Conservation (phyloP, 2,797 vertebrate genomes). For the Rhodeus uyekii region DNA sequence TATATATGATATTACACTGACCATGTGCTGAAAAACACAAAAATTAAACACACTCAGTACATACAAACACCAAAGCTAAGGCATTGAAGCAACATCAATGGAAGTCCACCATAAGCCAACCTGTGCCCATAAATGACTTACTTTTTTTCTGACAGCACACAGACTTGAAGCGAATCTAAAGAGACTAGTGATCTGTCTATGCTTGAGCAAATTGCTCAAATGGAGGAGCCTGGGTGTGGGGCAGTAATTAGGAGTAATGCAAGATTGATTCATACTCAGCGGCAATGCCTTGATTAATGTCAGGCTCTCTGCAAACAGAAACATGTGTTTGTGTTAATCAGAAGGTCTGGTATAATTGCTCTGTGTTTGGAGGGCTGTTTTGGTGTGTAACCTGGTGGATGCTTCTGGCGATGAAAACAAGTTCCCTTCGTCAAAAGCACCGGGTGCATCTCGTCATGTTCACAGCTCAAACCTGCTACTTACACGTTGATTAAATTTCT, state of each 20-base stretch:
- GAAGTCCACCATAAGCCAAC: not conserved
- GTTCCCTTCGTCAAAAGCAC: conserved; percentile 67
- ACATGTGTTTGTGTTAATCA: conserved; percentile 66
- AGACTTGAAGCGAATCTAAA: conserved; percentile 24
- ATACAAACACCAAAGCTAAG: not conserved
- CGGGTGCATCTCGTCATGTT: conserved; percentile 60
- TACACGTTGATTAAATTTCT: conserved; percentile 67
- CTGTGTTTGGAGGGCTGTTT: conserved; percentile 57
- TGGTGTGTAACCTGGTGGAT: conserved; percentile 65
- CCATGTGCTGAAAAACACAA: not conserved
- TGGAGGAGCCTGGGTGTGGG: conserved; percentile 62
- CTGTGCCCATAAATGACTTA: not conserved
- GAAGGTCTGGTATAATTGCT: conserved; percentile 63
- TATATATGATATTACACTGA: not conserved
- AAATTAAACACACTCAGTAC: not conserved
- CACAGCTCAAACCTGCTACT: conserved; percentile 51
- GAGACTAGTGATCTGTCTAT: conserved; percentile 36
- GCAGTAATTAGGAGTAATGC: conserved; percentile 74
- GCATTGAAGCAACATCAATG: not conserved
- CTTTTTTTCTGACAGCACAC: conserved; percentile 1
- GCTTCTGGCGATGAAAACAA: conserved; percentile 57
- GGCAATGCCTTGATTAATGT: conserved; percentile 72
- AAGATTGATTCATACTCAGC: conserved; percentile 71
- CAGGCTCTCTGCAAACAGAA: conserved; percentile 60
- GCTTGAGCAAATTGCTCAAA: conserved; percentile 57